Evolutionary conservation across 2,888 invertebrate species (phyloP).

Genomic region (Taphrorychus bicolor): DNA sequence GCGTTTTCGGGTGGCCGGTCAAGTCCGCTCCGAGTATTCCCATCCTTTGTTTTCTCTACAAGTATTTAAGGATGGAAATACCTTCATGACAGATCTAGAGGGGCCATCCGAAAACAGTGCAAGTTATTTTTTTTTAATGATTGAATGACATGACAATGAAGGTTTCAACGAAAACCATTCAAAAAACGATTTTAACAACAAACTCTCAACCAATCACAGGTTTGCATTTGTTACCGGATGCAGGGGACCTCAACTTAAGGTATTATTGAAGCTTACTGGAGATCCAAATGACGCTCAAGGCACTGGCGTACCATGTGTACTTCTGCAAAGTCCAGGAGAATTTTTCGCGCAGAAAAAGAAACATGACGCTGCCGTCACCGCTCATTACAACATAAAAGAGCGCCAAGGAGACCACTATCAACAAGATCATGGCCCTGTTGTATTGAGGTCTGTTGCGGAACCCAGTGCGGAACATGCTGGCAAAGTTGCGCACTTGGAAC

Average conservation of each 20-base stretch:
- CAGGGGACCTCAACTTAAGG: not conserved
- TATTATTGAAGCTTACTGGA: conserved; percentile 10
- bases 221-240: no score
- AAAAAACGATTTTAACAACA: no score
- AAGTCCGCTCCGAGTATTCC: no score
- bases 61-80: no score
- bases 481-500: conserved; percentile 41
- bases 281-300: conserved; percentile 62
- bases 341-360: conserved; percentile 69
- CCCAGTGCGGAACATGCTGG: conserved; percentile 64
- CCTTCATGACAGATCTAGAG: no score
- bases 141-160: no score
- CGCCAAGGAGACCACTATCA: conserved; percentile 58
- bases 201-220: no score
- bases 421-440: conserved; percentile 63
- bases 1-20: no score
- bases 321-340: conserved; percentile 72
- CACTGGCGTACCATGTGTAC: conserved; percentile 67
- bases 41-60: no score
- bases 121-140: no score
- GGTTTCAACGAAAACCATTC: no score
- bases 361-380: conserved; percentile 64
- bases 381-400: conserved; percentile 57
- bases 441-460: conserved; percentile 65
- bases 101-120: no score